Evolutionary conservation across 2,797 vertebrate genomes (phyloP), one percentile per base, ranked within the genome.

Genomic region (Urocyon cinereoargenteus): DNA sequence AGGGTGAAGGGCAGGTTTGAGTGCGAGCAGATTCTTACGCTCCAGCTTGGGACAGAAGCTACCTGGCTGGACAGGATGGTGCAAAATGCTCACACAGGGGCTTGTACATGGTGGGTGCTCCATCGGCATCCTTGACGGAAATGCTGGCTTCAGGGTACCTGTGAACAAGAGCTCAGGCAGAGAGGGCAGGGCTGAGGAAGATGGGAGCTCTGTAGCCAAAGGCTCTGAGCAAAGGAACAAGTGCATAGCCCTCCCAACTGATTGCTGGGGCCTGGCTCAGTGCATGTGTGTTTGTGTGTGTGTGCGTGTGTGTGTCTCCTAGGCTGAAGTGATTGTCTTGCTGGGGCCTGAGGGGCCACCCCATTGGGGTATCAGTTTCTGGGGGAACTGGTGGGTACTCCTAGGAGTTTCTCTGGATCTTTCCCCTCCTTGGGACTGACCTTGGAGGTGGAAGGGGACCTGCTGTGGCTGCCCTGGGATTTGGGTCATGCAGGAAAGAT

Each of bases 351-450:
- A 40, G 16, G 66, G 40, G 51, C 11, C 6, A 86, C 51, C 9
- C 21, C 68, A 45, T 24, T 22, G n/a, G 14, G 36, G 10, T 66
- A 59, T 92, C 84, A n/a, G 19, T 95, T 64, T 66, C 88, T 87
- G n/a, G 19, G 57, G 18, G 18, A 84, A 79, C 79, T 8, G 28
- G 73, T 31, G 53, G 28, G 57, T 81, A 26, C 7, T 61, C 31
- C 70, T 16, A 9, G 72, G 57, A 53, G 66, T 34, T 26, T 62
- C 49, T 91, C 59, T 85, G 62, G 64, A 55, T 15, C 64, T 51
- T 15, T 86, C 7, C 28, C 73, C 64, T 66, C 78, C 34, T 70
- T 34, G 62, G 55, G 72, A 70, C 4, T 66, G 36, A 8, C 26
- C 49, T 90, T 78, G 73, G 62, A 78, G 22, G 49, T 6, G 10